Evolutionary conservation across 2,797 vertebrate species (phyloP).

Genomic region (Neostethus bicornis): DNA sequence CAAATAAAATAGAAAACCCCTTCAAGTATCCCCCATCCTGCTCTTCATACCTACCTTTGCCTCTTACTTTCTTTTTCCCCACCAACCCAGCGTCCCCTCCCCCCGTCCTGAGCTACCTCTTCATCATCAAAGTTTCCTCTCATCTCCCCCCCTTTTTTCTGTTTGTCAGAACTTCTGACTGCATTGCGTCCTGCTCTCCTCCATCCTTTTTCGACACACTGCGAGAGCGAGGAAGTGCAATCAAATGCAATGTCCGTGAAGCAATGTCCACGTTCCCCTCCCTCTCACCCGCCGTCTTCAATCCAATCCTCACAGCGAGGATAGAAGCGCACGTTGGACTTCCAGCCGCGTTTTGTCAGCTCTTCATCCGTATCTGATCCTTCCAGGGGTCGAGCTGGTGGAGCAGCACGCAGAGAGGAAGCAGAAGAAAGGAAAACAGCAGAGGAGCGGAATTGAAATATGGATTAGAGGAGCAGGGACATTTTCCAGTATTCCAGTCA

Average conservation of each 20-base stretch:
- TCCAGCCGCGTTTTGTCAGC: conserved; percentile 51
- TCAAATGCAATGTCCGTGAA: conserved; percentile 22
- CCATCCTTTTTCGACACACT: conserved; percentile 18
- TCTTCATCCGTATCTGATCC: conserved; percentile 48
- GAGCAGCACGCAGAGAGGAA: conserved; percentile 17
- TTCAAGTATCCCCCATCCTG: conserved; percentile 1
- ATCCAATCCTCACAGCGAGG: conserved; percentile 17
- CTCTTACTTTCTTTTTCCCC: conserved; percentile 14
- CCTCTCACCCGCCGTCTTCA: not conserved
- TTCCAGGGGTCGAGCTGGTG: conserved; percentile 39
- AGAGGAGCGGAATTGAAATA: conserved; percentile 27
- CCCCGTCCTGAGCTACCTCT: conserved; percentile 49
- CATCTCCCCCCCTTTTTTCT: conserved; percentile 27
- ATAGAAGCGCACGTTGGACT: conserved; percentile 36
- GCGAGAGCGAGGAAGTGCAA: conserved; percentile 42
- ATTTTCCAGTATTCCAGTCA: too few relatives aligned
- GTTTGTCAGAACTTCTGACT: conserved; percentile 40
- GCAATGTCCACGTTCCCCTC: not conserved
- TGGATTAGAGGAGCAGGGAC: conserved; percentile 14
- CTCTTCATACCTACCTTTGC: conserved; percentile 39
- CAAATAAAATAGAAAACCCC: too few relatives aligned
- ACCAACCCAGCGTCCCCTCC: conserved; percentile 9
- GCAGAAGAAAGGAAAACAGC: conserved; percentile 32
- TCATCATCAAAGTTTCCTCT: conserved; percentile 45
- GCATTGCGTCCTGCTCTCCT: conserved; percentile 16